Conservation (phyloP, 1,140 invertebrate species). For the Calliphora vicina region DNA sequence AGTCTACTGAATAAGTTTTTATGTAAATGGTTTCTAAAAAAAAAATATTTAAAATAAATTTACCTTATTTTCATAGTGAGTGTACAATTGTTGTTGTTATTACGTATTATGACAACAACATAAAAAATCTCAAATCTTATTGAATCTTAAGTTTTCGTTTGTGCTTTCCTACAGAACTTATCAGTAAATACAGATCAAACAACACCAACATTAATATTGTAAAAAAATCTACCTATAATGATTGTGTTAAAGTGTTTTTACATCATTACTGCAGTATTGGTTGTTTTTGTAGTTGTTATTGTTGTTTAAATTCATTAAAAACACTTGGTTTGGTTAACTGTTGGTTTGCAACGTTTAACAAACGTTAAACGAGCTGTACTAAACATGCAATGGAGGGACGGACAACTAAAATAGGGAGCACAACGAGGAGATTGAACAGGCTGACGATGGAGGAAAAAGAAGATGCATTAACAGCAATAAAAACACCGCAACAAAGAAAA, state of each 20-base stretch:
- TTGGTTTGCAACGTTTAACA: constrained; percentile 12
- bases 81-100: not conserved
- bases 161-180: constrained; percentile 1
- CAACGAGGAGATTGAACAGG: not conserved
- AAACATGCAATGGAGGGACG: not conserved
- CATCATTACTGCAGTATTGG: not conserved
- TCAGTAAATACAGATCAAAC: constrained; percentile 21
- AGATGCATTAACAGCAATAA: not conserved
- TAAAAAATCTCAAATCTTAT: not conserved
- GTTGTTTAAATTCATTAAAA: not conserved
- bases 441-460: not conserved
- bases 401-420: not conserved
- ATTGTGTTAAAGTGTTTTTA: not conserved
- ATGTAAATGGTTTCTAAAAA: no score
- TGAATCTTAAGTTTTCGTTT: not conserved
- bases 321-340: constrained; percentile 17
- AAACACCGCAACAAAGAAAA: not conserved
- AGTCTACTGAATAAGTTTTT: no score
- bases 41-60: no score
- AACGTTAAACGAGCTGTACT: constrained; percentile 5
- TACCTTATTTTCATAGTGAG: no score
- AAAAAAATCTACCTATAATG: not conserved
- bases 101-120: not conserved
- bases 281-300: not conserved
- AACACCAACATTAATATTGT: not conserved